Evolutionary conservation across 2,797 vertebrate genomes (phyloP).

Genomic region (Aldrovandia affinis): DNA sequence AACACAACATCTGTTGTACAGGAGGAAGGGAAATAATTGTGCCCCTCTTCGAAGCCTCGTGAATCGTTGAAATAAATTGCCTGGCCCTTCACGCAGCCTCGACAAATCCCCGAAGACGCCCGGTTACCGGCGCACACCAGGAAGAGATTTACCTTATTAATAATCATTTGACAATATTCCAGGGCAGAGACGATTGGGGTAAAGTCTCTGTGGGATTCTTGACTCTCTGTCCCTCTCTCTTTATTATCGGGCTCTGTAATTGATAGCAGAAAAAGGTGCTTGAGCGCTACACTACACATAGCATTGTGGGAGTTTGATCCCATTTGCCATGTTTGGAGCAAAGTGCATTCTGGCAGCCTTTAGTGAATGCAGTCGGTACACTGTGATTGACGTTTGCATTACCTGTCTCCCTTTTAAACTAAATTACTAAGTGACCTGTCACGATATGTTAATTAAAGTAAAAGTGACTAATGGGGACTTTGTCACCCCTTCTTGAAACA

Average conservation of each 20-base stretch:
- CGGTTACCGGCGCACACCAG: slow-evolving; percentile 64
- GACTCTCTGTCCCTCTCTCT: slow-evolving; percentile 60
- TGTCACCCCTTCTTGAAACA: too few species aligned
- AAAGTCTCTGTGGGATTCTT: slow-evolving; percentile 63
- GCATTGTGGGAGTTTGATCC: slow-evolving; percentile 36
- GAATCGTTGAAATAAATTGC: slow-evolving; percentile 79
- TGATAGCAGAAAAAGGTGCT: slow-evolving; percentile 52
- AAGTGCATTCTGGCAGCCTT: slow-evolving; percentile 55
- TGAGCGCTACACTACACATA: slow-evolving; percentile 33
- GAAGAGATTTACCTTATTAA: slow-evolving; percentile 72
- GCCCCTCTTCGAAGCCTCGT: slow-evolving; percentile 67
- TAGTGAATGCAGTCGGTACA: not conserved
- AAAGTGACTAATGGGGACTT: too few species aligned
- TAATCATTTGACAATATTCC: slow-evolving; percentile 73
- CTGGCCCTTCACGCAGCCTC: slow-evolving; percentile 58
- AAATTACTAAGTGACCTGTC: not conserved
- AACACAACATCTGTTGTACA: slow-evolving; percentile 61
- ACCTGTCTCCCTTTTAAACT: not conserved
- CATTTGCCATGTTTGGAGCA: slow-evolving; percentile 55
- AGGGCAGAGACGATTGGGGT: slow-evolving; percentile 61
- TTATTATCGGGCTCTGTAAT: slow-evolving; percentile 65
- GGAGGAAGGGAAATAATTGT: slow-evolving; percentile 74
- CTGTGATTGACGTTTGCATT: not conserved
- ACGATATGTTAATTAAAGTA: not conserved
- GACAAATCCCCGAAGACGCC: slow-evolving; percentile 64